Base-by-base conservation (phyloP, 2,888 invertebrate genomes). In the Plusia festucae region DNA sequence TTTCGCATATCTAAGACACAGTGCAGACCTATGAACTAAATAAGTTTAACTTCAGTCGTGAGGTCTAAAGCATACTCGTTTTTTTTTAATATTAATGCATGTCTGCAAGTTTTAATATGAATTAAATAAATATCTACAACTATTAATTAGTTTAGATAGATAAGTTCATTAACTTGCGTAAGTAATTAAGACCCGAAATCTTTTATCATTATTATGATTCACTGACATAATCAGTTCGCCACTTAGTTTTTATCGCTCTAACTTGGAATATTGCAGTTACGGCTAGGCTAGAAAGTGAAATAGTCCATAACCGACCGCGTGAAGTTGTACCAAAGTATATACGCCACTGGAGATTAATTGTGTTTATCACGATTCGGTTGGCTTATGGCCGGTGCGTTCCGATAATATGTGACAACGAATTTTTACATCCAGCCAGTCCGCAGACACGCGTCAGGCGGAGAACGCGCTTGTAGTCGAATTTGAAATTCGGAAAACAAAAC, bases 361-460 rank as follows among this genome's bases (percentile, higher is more conserved):
- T 84, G 85, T 85, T 84, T 84, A 85, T 86, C 90, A 82, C 75
- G 86, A 91, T 88, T 91, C 77, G 85, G 93, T 90, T 87, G 93
- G 93, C 82, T 92, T 87, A 90, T 87, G 24, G 87, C 91, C 89
- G 88, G 93, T 90, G 87, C 90, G 88, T 88, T 90, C 86, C 89
- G 85, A 89, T 89, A 88, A 74, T 79, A 79, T 86, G 81, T 85
- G 85, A 85, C 87, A 84, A 82, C 84, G 77, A 78, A 85, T 84
- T 89, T 88, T 85, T 82, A 80, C 81, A 84, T 81, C 81, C 77
- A 78, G 88, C 86, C 91, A 93, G 93, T 93, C 83, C 82, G 87
- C 84, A 82, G 84, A 78, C 85, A 83, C 82, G 83, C 84, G 88
- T 83, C 84, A 76, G 73, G 80, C 83, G 81, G 88, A 79, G 83